Conservation (phyloP, 2,797 vertebrate genomes). For the Phoebastria nigripes region DNA sequence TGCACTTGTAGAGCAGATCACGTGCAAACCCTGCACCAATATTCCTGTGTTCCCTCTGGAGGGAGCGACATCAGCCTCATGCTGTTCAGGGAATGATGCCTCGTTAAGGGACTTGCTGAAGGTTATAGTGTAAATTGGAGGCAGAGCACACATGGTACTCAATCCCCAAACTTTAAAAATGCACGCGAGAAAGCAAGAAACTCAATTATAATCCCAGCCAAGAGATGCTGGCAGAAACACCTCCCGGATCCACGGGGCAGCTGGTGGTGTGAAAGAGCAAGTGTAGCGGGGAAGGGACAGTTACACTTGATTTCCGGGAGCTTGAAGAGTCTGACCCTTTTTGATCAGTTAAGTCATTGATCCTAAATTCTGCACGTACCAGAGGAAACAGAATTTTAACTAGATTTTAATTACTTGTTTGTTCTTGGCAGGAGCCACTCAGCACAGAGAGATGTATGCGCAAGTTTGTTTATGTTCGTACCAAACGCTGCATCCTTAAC, state of each 20-base stretch:
- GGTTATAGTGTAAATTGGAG: neutral
- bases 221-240: neutral
- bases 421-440: constrained; percentile 38
- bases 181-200: neutral
- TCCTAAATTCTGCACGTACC: neutral
- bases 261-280: neutral
- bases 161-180: neutral
- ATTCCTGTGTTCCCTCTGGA: neutral
- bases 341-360: neutral
- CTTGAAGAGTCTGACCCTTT: neutral
- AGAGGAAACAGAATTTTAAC: constrained; percentile 35
- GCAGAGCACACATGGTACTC: neutral
- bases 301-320: neutral
- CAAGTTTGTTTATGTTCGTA: neutral
- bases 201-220: fast-evolving
- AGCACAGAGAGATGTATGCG: neutral
- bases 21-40: neutral
- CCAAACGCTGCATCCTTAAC: neutral
- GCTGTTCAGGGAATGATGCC: neutral
- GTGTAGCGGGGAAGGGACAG: neutral
- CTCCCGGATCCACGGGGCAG: neutral
- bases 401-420: constrained; percentile 36
- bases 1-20: neutral
- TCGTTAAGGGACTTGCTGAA: neutral
- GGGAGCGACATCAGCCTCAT: neutral